Evolutionary conservation across 1,140 invertebrate genomes (phyloP), one percentile per base, ranked within the genome.

Genomic region (Lerema accius): DNA sequence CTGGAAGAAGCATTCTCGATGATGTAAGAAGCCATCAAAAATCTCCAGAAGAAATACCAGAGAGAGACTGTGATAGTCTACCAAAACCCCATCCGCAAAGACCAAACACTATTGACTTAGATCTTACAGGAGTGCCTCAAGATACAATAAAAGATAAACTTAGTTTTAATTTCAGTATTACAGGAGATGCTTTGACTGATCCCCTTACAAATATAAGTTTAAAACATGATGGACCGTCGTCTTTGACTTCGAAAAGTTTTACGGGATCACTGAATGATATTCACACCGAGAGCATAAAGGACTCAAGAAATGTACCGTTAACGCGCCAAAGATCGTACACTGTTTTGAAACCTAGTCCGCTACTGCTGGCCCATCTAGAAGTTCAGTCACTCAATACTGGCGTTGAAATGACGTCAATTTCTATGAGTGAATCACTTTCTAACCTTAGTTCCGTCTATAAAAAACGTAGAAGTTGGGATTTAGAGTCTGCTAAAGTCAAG

Each of bases 321-420:
- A 86, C 92, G 0, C 82, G 94, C 40, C 92, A 93, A 78, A 92
- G 93, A 65, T 94, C 94, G 4, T 94, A 94, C 56, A 92, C 93
- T 0, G 68, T 94, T 9, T 90, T 94, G 0, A 89, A 91, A 35
- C 94, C 94, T 0, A 94, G 94, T 74, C 93, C 94, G 0, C 88
- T 93, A 62, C 81, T 94, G 10, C 67, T 94, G 2, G 93, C 93
- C 10, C 92, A 93, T 61, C 80, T 93, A 55, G 87, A 93, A 73
- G 90, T 90, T 11, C 90, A 93, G 66, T 87, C 91, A 0, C 45
- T 84, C 7, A 89, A 77, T 42, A 89, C 79, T 26, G 89, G 84
- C 17, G 79, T 91, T 5, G 89, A 92, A 56, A 90, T 93, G 48
- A 76, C 82, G 43, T 92, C 87, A n/a, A 92, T 92, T 48, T 81